Conservation (phyloP, 2,797 vertebrate species). For the Acipenser ruthenus region DNA sequence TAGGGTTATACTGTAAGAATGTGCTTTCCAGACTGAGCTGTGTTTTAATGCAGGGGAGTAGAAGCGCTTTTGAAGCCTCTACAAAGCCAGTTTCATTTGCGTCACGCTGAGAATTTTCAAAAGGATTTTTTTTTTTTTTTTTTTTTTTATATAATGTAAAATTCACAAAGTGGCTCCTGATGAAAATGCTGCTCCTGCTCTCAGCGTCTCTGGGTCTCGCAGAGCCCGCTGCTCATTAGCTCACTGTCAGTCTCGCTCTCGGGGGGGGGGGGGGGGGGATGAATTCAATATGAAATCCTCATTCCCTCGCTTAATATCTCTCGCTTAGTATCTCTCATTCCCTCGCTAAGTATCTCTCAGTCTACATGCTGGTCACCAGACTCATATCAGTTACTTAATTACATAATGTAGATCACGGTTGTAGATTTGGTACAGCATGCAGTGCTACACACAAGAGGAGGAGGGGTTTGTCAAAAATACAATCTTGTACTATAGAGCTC, state of each 20-base stretch:
- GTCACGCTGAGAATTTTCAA: conserved; percentile 14
- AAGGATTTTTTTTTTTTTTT: neutral
- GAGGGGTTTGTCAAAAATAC: too few species aligned
- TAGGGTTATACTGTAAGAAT: too few species aligned
- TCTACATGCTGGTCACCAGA: too few species aligned
- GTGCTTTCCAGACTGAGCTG: too few species aligned
- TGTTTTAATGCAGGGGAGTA: neutral
- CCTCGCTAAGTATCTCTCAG: neutral
- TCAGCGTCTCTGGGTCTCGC: conserved; percentile 12
- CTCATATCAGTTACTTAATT: too few species aligned
- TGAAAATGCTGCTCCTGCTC: conserved; percentile 22
- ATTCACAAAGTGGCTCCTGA: conserved; percentile 32
- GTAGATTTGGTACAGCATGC: too few species aligned
- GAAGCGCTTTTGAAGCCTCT: neutral
- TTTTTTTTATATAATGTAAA: conserved; percentile 31
- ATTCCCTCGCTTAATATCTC: neutral
- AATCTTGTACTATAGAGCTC: too few species aligned
- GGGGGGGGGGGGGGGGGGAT: neutral
- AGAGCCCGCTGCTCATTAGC: conserved; percentile 48
- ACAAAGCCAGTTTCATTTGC: conserved; percentile 1
- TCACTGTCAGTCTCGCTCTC: conserved; percentile 46
- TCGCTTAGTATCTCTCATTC: too few species aligned
- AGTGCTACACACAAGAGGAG: too few species aligned
- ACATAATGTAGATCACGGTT: too few species aligned
- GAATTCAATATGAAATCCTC: neutral